Percentiles rank a stretch among this genome's conserved stretches.
These are phyloP conservation scores for Butorides virescens DNA, from an alignment of 2,113 vertebrate genomes.

Conservation along the genomic window DNA sequence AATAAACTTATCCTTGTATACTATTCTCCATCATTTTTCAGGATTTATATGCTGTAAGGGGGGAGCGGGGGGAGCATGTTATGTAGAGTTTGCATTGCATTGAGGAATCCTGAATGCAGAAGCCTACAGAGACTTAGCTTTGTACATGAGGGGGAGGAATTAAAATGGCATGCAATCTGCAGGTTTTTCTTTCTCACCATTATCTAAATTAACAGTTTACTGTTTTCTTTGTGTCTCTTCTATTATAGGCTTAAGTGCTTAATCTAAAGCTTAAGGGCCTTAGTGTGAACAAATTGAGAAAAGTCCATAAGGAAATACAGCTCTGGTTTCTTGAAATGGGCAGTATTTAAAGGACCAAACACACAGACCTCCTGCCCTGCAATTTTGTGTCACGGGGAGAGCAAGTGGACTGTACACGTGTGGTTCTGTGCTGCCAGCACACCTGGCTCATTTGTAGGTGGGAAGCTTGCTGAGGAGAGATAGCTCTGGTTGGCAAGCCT, in stretches of 20 bases:
- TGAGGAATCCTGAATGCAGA: neutral
- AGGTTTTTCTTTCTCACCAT: neutral
- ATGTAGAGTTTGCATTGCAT: neutral
- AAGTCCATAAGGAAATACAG: neutral
- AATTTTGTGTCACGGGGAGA: neutral
- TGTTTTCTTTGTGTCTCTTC: conserved; percentile 25
- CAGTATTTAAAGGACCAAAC: neutral
- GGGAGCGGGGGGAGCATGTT: neutral
- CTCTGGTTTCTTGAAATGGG: fast-evolving
- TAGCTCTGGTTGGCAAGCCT: neutral
- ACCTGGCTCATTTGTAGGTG: neutral
- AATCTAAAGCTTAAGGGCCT: conserved; percentile 24
- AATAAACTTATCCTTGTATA: neutral
- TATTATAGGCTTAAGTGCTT: conserved; percentile 38
- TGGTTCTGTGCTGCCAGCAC: neutral
- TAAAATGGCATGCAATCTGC: neutral
- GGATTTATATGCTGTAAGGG: neutral
- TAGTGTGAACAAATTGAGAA: neutral
- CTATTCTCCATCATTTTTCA: neutral
- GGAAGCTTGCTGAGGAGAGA: neutral
- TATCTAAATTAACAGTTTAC: conserved; percentile 40
- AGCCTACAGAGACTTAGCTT: neutral
- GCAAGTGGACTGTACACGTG: fast-evolving
- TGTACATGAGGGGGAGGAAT: neutral
- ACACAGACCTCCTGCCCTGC: neutral